A percentile compares a stretch with the other conserved stretches of the same genome.
Conservation (phyloP, 2,113 vertebrate species). For the Alexandromys fortis region DNA sequence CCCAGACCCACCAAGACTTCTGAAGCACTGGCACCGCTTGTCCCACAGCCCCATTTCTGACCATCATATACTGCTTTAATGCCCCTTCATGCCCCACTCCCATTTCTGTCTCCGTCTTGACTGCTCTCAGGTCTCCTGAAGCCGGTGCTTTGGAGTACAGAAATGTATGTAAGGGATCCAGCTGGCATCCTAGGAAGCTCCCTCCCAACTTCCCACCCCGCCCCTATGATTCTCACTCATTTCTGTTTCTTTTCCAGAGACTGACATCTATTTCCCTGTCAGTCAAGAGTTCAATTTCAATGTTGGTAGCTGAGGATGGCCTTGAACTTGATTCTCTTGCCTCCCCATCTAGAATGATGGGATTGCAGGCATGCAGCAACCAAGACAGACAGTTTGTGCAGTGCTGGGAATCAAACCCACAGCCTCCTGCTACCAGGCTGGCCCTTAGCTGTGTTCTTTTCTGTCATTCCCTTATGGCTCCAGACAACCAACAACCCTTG, state of each 20-base stretch:
- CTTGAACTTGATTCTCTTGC: not conserved
- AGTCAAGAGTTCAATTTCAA: not conserved
- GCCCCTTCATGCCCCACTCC: too few relatives aligned
- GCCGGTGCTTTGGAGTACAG: not conserved
- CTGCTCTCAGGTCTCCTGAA: not conserved
- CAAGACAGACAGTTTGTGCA: not conserved
- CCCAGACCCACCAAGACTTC: not conserved
- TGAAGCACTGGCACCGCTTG: rapidly evolving
- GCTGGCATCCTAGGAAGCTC: too few relatives aligned
- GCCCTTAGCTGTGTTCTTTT: not conserved
- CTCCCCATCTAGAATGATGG: not conserved
- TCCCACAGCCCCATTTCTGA: not conserved
- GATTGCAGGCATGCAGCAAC: not conserved
- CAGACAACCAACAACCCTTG: not conserved
- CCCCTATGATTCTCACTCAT: too few relatives aligned
- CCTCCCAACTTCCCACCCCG: not conserved
- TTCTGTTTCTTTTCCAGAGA: not conserved
- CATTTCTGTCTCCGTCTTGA: not conserved
- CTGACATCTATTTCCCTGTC: not conserved
- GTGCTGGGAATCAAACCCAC: not conserved
- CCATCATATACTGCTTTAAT: not conserved
- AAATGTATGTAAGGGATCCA: not conserved
- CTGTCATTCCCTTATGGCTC: not conserved
- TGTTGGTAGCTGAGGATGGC: too few relatives aligned
- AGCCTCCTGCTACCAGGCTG: too few relatives aligned